Base-by-base conservation (phyloP, 53 echinoderm and acorn worm species). In the Zoroaster sp. region DNA sequence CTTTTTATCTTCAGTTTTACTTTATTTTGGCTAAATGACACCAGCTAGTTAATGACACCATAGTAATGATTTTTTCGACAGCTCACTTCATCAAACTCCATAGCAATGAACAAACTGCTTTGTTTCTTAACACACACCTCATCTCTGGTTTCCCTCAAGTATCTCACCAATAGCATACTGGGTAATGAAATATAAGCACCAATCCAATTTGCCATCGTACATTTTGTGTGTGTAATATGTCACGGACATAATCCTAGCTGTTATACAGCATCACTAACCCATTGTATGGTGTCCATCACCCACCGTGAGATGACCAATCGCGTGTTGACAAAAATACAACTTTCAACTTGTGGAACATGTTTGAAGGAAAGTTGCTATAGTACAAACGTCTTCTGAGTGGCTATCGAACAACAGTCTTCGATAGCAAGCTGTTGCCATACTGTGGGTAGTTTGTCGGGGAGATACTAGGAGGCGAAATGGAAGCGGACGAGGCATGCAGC, bases 301-400 rank as follows among this genome's bases (percentile, higher is more conserved):
- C 71, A 49, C n/a, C 51, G 41, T 85, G 43, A 47, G 85, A 85
- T 70, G 85, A 47, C 71, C 85, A 71, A 47, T 85, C 46, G 85
- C 40, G 85, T 71, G 85, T 85, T 85, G 85, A 85, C 85, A 85
- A 35, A 85, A 71, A 85, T 70, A 85, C 46, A 70, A 66, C 83
- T 83, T 67, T 55, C 32, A 69, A 69, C 68, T 66, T 44, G 67
- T 10, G 42, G 30, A 5, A 41, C 28, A 20, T n/a, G 75, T 36
- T 25, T 30, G 59, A 18, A 39, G 63, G 53, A 37, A 78, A 78
- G 59, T 59, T 33, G 51, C 15, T 49, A 31, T 45, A 5, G 33
- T 34, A 9, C 28, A 75, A 23, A 34, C 77, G 51, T 28, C 25
- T 39, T 14, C 12, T 40, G 21, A 15, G 28, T 21, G 69, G 83